phyloP scores from a whole-genome alignment of 2,888 invertebrate species.

The Dryobotodes eremita region DNA sequence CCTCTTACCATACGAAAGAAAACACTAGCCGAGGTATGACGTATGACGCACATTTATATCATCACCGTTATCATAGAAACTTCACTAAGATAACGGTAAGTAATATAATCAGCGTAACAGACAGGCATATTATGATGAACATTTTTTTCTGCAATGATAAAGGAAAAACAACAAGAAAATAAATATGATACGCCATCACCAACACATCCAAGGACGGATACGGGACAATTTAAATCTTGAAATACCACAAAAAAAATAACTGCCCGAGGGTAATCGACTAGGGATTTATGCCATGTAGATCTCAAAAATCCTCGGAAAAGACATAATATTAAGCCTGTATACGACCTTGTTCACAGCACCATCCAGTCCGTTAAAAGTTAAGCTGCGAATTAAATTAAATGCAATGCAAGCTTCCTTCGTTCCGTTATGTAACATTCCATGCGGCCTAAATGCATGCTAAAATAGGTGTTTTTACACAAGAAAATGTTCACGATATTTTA shows the following conservation, averaged over 20 bases:
- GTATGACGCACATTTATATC: slow-evolving; percentile 21
- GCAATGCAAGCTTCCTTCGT: slow-evolving; percentile 50
- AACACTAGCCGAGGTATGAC: slow-evolving; percentile 37
- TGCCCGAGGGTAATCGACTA: background rate
- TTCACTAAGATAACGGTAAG: slow-evolving; percentile 34
- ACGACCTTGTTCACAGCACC: slow-evolving; percentile 60
- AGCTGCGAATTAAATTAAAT: slow-evolving; percentile 50
- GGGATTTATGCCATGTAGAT: background rate
- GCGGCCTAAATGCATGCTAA: slow-evolving; percentile 53
- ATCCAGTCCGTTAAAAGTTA: slow-evolving; percentile 27
- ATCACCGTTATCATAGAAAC: slow-evolving; percentile 43
- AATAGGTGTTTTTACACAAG: slow-evolving; percentile 18
- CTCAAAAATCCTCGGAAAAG: background rate
- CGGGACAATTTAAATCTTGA: slow-evolving; percentile 21
- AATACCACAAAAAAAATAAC: background rate
- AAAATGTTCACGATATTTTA: slow-evolving; percentile 9
- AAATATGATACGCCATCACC: slow-evolving; percentile 49
- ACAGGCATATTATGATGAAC: slow-evolving; percentile 96
- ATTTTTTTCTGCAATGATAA: slow-evolving; percentile 96
- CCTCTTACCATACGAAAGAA: slow-evolving; percentile 27
- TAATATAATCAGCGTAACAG: slow-evolving; percentile 94
- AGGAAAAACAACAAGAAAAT: slow-evolving; percentile 86
- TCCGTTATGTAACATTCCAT: slow-evolving; percentile 52
- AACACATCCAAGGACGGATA: slow-evolving; percentile 58
- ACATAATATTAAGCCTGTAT: slow-evolving; percentile 37